Evolutionary conservation across 1,140 invertebrate genomes (phyloP).

Genomic region (Polyergus mexicanus): DNA sequence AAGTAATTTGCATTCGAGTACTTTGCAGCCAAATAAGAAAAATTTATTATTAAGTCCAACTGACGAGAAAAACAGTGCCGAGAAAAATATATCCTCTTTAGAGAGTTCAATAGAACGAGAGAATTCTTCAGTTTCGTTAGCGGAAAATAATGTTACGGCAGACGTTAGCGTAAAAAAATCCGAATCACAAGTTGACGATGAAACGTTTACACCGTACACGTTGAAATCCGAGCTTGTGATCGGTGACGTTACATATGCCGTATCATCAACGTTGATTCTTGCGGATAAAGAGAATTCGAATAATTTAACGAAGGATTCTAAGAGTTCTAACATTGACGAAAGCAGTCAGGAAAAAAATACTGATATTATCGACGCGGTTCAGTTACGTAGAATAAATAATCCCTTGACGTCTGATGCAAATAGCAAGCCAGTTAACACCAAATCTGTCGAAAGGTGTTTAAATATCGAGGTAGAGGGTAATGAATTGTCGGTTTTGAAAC

Average conservation of each 20-base stretch:
- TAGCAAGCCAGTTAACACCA: constrained; percentile 4
- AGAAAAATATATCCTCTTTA: constrained; percentile 15
- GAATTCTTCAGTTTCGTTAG: constrained; percentile 36
- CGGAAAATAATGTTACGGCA: not conserved
- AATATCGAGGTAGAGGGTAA: constrained; percentile 83
- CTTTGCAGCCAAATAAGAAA: constrained; percentile 9
- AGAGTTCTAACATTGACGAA: constrained; percentile 43
- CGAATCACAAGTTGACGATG: not conserved
- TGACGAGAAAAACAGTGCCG: not conserved
- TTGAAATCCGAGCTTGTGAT: constrained; percentile 80
- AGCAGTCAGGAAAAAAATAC: constrained; percentile 79
- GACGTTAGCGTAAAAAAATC: not conserved
- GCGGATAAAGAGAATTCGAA: constrained; percentile 64
- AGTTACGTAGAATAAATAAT: constrained; percentile 78
- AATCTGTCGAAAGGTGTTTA: constrained; percentile 79
- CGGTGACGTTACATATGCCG: constrained; percentile 81
- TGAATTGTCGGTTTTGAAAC: constrained; percentile 77
- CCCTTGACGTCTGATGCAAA: constrained; percentile 63
- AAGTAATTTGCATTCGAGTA: constrained; percentile 23
- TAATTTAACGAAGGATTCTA: constrained; percentile 55
- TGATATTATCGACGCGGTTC: constrained; percentile 83
- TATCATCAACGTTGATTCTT: constrained; percentile 81
- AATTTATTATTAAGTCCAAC: not conserved
- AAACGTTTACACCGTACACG: constrained; percentile 39
- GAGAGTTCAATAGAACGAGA: constrained; percentile 56